phyloP scores from a whole-genome alignment of 2,113 vertebrate genomes.

The Helogale parvula region DNA sequence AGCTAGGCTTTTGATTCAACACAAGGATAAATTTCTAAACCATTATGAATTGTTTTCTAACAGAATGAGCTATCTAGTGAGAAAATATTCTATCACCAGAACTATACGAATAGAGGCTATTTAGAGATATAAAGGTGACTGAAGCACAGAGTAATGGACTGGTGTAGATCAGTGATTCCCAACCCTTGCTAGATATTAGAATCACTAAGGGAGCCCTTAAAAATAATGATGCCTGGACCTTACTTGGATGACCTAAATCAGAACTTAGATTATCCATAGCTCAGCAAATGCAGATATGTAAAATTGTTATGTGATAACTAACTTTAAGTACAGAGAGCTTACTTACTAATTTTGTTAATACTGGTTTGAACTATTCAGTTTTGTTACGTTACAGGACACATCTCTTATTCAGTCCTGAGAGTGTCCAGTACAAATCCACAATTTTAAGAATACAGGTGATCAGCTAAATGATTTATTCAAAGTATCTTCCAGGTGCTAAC shows the following conservation, averaged over 20 bases:
- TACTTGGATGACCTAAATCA: background rate
- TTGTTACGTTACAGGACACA: constrained; percentile 35
- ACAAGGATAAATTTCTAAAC: background rate
- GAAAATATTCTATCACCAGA: background rate
- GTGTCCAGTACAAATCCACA: background rate
- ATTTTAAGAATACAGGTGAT: background rate
- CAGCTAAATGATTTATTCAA: constrained; percentile 33
- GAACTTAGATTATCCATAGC: background rate
- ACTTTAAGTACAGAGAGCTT: background rate
- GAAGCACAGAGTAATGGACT: background rate
- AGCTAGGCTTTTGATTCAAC: background rate
- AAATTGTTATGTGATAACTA: background rate
- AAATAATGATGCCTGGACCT: background rate
- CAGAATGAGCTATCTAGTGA: background rate
- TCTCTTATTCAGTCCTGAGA: background rate
- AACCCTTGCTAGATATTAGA: background rate
- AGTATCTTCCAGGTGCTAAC: background rate
- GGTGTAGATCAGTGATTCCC: background rate
- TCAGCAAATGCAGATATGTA: background rate
- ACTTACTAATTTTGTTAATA: constrained; percentile 8
- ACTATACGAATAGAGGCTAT: background rate
- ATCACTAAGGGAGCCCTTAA: background rate
- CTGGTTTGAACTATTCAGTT: background rate
- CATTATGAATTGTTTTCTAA: background rate
- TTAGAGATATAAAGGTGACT: background rate